Evolutionary conservation across 2,113 vertebrate species (phyloP).

Genomic region (Passer domesticus): DNA sequence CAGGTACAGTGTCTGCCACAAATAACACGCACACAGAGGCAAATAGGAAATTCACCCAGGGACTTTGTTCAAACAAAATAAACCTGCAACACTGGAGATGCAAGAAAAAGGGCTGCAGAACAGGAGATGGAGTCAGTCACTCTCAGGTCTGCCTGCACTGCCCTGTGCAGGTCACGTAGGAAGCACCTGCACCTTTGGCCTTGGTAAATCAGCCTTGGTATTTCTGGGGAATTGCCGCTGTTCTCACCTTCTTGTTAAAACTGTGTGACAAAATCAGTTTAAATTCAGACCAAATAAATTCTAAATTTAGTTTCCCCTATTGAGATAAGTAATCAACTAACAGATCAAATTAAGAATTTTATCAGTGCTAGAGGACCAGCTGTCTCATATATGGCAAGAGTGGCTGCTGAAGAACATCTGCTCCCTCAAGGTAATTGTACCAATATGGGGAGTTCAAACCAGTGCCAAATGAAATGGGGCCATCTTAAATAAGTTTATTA

Average conservation of each 20-base stretch:
- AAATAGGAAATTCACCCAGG: conserved; percentile 95
- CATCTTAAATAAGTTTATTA: background rate
- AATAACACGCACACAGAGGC: conserved; percentile 97
- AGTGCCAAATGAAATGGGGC: background rate
- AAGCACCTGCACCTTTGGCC: background rate
- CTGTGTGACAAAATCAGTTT: background rate
- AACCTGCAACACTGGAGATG: conserved; percentile 76
- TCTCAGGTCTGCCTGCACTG: background rate
- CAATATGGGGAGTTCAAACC: background rate
- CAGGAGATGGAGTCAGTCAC: background rate
- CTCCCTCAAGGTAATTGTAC: background rate
- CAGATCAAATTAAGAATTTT: background rate
- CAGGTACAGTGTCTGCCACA: conserved; percentile 89
- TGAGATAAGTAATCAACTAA: background rate
- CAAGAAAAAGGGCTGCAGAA: conserved; percentile 73
- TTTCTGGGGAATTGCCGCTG: background rate
- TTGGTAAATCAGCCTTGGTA: background rate
- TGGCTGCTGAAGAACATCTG: background rate
- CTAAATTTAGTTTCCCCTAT: background rate
- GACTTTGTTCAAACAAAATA: conserved; percentile 73
- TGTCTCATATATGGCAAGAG: background rate
- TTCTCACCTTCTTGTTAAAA: background rate
- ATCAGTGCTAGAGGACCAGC: background rate
- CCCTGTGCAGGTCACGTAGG: background rate
- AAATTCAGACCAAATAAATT: background rate